These are phyloP conservation scores for Phrynocephalus guinanensis DNA, from an alignment of 2,797 vertebrate species.

Conservation along the genomic window DNA sequence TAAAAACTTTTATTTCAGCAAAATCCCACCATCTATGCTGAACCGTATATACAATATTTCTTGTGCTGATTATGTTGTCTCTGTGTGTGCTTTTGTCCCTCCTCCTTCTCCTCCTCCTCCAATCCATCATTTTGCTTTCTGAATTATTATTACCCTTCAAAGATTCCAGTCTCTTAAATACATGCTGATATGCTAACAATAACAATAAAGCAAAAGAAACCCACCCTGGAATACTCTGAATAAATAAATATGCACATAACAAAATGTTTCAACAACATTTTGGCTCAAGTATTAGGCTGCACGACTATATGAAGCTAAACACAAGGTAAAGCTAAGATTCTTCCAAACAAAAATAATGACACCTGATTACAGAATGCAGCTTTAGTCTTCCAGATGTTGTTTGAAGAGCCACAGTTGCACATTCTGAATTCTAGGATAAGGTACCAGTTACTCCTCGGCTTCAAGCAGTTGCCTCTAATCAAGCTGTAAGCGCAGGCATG, in stretches of 20 bases:
- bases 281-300: background rate
- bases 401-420: background rate
- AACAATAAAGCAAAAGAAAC: background rate
- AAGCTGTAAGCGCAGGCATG: too few species aligned
- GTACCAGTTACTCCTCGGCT: too few species aligned
- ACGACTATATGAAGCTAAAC: background rate
- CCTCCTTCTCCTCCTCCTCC: too few species aligned
- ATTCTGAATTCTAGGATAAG: background rate
- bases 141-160: background rate
- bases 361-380: background rate
- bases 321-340: background rate
- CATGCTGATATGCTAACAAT: background rate
- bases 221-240: constrained; percentile 1
- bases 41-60: background rate
- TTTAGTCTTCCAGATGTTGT: too few species aligned
- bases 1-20: background rate
- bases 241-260: background rate
- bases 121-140: background rate
- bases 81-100: background rate
- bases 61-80: background rate
- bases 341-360: background rate
- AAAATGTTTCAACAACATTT: background rate
- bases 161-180: background rate
- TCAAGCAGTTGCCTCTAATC: background rate
- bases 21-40: background rate